These are phyloP conservation scores for Triplophysa tibetana DNA, from an alignment of 2,113 vertebrate genomes.

Conservation along the genomic window DNA sequence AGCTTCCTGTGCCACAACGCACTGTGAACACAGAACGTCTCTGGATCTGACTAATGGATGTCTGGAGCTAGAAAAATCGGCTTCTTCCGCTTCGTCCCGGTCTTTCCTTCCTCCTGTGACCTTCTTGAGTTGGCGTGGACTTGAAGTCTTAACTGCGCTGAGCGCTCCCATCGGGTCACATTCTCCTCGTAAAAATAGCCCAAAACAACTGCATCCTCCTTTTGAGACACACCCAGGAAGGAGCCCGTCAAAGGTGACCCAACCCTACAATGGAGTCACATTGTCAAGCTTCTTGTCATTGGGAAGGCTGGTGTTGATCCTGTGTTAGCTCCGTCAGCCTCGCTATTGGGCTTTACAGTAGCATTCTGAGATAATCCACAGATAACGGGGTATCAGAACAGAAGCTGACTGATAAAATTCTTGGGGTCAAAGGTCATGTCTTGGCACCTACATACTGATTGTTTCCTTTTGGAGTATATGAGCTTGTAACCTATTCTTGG, in stretches of 20 bases:
- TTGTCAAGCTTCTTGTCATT: background rate
- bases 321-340: constrained; percentile 45
- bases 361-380: constrained; percentile 53
- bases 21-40: constrained; percentile 58
- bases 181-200: background rate
- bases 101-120: constrained; percentile 17
- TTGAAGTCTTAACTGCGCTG: background rate
- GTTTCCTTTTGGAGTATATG: constrained; percentile 6
- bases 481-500: background rate
- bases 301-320: constrained; percentile 41
- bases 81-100: constrained; percentile 23
- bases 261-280: background rate
- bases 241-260: background rate
- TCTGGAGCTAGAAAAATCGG: constrained; percentile 2
- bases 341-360: constrained; percentile 39
- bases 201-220: constrained; percentile 22
- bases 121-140: background rate
- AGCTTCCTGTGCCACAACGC: constrained; percentile 68
- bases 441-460: constrained; percentile 24
- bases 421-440: constrained; percentile 44
- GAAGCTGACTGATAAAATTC: constrained; percentile 21
- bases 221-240: constrained; percentile 3
- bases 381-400: constrained; percentile 47
- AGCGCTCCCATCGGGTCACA: background rate
- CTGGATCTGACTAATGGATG: constrained; percentile 31